Conservation (phyloP, 2,797 vertebrate species). For the Pipistrellus pipistrellus region DNA sequence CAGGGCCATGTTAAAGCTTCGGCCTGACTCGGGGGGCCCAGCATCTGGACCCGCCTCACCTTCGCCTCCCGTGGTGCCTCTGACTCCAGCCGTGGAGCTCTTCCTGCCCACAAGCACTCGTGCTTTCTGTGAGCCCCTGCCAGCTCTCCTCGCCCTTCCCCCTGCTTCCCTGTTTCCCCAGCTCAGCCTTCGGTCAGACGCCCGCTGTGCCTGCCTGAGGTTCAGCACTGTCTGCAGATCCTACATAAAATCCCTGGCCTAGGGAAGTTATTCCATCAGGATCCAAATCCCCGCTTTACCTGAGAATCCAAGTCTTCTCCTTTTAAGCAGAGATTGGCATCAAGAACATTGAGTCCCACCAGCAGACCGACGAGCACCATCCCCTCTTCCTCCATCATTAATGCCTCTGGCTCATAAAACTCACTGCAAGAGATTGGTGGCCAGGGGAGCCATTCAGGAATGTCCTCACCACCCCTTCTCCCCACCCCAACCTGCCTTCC, state of each 20-base stretch:
- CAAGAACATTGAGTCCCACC: slow-evolving; percentile 98
- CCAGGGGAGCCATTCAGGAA: background rate
- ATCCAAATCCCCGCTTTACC: slow-evolving; percentile 86
- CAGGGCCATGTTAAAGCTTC: background rate
- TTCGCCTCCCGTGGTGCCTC: background rate
- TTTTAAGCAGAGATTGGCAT: slow-evolving; percentile 99
- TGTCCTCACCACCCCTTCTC: too few relatives aligned
- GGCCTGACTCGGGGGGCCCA: background rate
- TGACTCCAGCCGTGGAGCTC: background rate
- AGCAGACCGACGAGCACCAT: slow-evolving; percentile 95
- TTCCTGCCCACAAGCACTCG: background rate
- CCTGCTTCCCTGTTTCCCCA: background rate
- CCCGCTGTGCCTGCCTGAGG: background rate
- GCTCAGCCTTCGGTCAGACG: background rate
- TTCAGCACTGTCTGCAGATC: background rate
- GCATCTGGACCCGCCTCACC: background rate
- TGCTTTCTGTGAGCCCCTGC: background rate
- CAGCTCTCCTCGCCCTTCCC: background rate
- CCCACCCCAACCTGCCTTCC: too few relatives aligned
- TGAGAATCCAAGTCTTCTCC: slow-evolving; percentile 99
- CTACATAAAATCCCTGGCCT: background rate
- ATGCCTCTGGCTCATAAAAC: slow-evolving; percentile 96
- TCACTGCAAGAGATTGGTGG: slow-evolving; percentile 90
- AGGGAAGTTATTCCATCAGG: background rate
- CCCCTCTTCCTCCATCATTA: slow-evolving; percentile 98